phyloP scores from a whole-genome alignment of 2,797 vertebrate genomes.

The Argentina silus region DNA sequence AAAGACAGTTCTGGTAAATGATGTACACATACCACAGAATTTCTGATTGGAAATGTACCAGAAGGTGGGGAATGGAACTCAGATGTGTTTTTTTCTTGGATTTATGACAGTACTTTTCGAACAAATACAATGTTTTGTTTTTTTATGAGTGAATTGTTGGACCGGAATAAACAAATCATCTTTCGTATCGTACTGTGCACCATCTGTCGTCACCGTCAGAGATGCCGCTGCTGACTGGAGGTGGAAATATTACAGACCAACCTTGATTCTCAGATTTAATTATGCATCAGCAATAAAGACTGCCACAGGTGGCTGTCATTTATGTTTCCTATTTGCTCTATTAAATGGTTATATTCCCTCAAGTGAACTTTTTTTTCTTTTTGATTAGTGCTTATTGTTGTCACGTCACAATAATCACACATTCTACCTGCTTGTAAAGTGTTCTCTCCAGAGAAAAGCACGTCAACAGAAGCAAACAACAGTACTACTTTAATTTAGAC shows the following conservation, averaged over 20 bases:
- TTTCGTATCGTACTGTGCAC: conserved; percentile 3
- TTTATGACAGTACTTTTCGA: neutral
- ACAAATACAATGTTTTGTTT: neutral
- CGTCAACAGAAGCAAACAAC: neutral
- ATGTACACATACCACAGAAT: neutral
- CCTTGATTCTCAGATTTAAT: conserved; percentile 5
- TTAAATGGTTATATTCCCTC: neutral
- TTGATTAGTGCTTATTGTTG: neutral
- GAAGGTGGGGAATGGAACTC: neutral
- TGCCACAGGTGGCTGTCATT: neutral
- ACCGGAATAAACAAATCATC: conserved; percentile 11
- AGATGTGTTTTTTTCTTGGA: too few relatives aligned
- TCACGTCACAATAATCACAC: neutral
- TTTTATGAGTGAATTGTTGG: conserved; percentile 6
- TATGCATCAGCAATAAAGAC: conserved; percentile 10
- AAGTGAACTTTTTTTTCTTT: neutral
- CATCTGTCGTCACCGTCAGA: conserved; percentile 17
- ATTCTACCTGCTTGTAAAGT: neutral
- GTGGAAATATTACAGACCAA: conserved; percentile 1
- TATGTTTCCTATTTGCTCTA: neutral
- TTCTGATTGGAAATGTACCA: neutral
- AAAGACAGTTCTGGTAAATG: too few relatives aligned
- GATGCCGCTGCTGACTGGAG: neutral
- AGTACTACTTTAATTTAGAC: neutral
- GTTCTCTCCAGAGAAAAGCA: neutral